Conservation (phyloP, 2,888 invertebrate genomes). For the Papilio gigon region DNA sequence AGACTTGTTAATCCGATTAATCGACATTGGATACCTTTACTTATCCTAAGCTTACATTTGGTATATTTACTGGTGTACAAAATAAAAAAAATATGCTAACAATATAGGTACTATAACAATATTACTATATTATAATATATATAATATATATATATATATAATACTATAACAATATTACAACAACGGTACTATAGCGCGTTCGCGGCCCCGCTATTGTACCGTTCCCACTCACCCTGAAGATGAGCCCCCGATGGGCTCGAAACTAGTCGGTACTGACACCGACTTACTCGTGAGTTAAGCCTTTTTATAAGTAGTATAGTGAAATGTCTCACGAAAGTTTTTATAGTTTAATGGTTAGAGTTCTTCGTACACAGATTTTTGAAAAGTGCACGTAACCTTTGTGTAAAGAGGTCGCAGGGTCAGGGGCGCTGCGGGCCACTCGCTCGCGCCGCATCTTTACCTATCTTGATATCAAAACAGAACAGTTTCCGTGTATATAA, state of each 20-base stretch:
- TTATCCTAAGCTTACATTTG: neutral
- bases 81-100: neutral
- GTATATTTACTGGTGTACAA: neutral
- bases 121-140: too few species aligned
- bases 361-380: too few species aligned
- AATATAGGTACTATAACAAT: neutral
- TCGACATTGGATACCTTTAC: conserved; percentile 18
- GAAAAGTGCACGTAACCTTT: conserved; percentile 30
- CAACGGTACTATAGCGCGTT: too few species aligned
- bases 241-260: too few species aligned
- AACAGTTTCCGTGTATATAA: conserved; percentile 12
- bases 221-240: too few species aligned
- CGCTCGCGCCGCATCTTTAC: conserved; percentile 9
- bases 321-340: too few species aligned
- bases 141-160: neutral
- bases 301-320: too few species aligned
- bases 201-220: too few species aligned
- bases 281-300: too few species aligned
- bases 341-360: too few species aligned
- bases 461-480: neutral
- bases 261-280: too few species aligned
- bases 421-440: conserved; percentile 35
- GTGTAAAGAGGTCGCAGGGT: conserved; percentile 3
- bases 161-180: too few species aligned
- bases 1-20: conserved; percentile 29